Evolutionary conservation across 2,113 vertebrate species (phyloP), one percentile per base, ranked within the genome.

Genomic region (Callorhinus ursinus): DNA sequence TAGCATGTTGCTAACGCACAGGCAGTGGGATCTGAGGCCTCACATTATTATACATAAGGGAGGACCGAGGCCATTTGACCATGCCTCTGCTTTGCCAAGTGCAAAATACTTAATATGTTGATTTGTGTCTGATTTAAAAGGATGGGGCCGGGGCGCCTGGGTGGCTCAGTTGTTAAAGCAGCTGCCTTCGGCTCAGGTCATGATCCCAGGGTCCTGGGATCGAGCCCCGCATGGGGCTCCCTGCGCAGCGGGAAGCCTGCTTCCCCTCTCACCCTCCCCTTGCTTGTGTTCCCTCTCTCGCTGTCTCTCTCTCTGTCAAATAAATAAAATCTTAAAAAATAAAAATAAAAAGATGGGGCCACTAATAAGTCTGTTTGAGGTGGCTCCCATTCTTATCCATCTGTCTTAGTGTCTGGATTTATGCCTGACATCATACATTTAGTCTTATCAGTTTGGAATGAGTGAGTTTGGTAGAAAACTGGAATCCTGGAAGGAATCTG

Each of bases 401-500:
- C 28, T 26, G 28, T 39, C 69, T 65, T 28, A 31, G 55, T 76
- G 31, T 15, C 77, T 28, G 12, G 36, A n/a, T 22, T 28, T 49
- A 49, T 10, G 22, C 63, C n/a, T 31, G 21, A 49, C 10, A 1
- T 51, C 31, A 85, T 46, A 53, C 36, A 5, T 84, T 80, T 49
- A 67, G 18, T 92, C 28, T 63, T 53, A 88, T 36, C 59, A 33
- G 51, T 79, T 84, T 92, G 79, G 39, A 74, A 51, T 53, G 57
- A 69, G 33, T 21, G 36, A 51, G 46, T 10, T 39, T 65, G 9
- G 55, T 51, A 42, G 84, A 51, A 88, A 46, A 36, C 79, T 28
- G 89, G 92, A 83, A n/a, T 92, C 57, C n/a, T 31, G n/a, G 65
- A 63, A 71, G 51, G 33, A 55, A 49, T 69, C 72, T 53, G 12